Percentiles rank a stretch among this genome's conserved stretches.
Conservation (phyloP, 2,888 invertebrate species). For the Drosophila peninsularis region DNA sequence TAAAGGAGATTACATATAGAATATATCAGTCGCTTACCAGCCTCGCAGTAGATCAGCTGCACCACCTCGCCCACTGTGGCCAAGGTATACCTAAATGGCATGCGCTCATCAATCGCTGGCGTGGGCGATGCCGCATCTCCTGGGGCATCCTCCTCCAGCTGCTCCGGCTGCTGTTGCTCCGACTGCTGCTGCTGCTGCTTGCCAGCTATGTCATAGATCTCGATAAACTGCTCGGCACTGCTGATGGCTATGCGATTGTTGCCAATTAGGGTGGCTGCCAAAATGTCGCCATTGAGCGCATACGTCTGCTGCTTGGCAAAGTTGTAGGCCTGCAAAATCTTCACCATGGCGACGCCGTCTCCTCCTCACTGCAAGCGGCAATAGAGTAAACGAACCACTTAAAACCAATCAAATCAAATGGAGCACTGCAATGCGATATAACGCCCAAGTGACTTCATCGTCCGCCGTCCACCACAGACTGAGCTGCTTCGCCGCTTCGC, state of each 20-base stretch:
- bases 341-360: conserved; percentile 75
- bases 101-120: conserved; percentile 64
- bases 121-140: conserved; percentile 31
- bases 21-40: conserved; percentile 85
- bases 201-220: conserved; percentile 82
- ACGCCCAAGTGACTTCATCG: conserved; percentile 76
- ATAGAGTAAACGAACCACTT: conserved; percentile 18
- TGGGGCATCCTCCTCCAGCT: conserved; percentile 28
- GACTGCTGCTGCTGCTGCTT: conserved; percentile 50
- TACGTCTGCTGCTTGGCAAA: conserved; percentile 84
- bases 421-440: conserved; percentile 40
- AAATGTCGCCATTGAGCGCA: conserved; percentile 82
- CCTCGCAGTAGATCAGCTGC: conserved; percentile 88
- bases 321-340: conserved; percentile 84
- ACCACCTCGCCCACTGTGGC: conserved; percentile 90
- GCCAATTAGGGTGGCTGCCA: conserved; percentile 82
- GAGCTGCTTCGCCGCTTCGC: conserved; percentile 11
- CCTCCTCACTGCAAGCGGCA: conserved; percentile 34
- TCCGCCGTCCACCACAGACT: conserved; percentile 43
- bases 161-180: conserved; percentile 32
- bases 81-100: conserved; percentile 86
- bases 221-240: conserved; percentile 84
- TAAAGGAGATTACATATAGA: too few species aligned
- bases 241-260: conserved; percentile 83
- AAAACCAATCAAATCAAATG: conserved; percentile 18